Conservation (phyloP, 1,140 invertebrate genomes). For the Conus ventricosus region DNA sequence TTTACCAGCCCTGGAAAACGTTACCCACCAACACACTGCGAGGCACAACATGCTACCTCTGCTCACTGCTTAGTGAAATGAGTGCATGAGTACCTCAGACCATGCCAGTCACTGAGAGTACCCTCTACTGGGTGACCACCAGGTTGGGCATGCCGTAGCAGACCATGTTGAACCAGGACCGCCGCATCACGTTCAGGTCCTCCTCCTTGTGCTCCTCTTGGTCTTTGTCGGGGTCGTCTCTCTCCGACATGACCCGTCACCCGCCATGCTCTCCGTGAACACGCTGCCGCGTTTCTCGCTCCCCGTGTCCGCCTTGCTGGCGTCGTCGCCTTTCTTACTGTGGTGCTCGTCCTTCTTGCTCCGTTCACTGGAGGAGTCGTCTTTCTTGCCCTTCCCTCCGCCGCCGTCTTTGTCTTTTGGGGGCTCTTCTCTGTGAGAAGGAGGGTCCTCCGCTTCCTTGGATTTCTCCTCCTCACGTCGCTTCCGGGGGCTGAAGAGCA, state of each 20-base stretch:
- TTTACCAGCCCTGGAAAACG: no score
- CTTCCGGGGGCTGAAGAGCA: conserved; percentile 61
- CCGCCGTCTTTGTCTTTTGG: conserved; percentile 24
- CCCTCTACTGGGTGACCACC: conserved; percentile 61
- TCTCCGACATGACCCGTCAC: conserved; percentile 4
- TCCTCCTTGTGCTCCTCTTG: conserved; percentile 46
- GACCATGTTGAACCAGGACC: conserved; percentile 69
- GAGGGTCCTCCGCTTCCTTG: conserved; percentile 24
- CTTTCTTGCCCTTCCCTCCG: neutral
- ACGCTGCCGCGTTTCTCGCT: conserved; percentile 34
- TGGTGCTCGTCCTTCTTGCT: conserved; percentile 33
- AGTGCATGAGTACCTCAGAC: no score
- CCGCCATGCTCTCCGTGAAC: neutral
- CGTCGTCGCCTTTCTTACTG: neutral
- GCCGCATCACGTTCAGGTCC: conserved; percentile 41
- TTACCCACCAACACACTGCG: no score
- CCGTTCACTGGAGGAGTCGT: neutral
- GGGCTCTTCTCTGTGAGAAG: neutral
- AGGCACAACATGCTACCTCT: no score
- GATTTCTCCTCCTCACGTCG: conserved; percentile 54
- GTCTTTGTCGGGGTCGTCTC: conserved; percentile 41
- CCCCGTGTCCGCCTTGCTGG: conserved; percentile 12
- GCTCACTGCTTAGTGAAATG: no score
- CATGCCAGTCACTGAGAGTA: no score
- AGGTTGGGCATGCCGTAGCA: conserved; percentile 73